phyloP scores from a whole-genome alignment of 1,140 invertebrate species.

The Bathynomus jamesi region DNA sequence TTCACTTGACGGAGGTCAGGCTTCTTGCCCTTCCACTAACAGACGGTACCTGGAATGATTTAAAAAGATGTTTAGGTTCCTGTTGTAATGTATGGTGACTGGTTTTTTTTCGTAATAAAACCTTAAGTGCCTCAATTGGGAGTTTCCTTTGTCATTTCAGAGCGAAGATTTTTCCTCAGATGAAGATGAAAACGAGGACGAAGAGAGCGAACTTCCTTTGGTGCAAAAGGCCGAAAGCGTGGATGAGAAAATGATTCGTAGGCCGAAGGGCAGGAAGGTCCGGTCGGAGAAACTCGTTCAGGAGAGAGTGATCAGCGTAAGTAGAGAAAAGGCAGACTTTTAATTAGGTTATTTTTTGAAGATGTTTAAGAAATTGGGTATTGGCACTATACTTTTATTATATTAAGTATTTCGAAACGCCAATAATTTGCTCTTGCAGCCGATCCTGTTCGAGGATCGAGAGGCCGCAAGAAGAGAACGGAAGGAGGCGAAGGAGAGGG shows the following conservation, averaged over 20 bases:
- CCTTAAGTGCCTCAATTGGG: no score
- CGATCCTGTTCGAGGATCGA: constrained; percentile 24
- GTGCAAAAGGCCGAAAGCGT: constrained; percentile 42
- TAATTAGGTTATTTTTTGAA: neutral
- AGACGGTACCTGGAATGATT: no score
- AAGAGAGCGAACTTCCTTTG: constrained; percentile 46
- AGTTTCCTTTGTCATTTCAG: constrained; percentile 18
- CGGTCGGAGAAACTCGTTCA: constrained; percentile 35
- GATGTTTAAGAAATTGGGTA: neutral
- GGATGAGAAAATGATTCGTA: constrained; percentile 43
- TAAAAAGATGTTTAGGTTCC: no score
- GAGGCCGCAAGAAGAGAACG: constrained; percentile 28
- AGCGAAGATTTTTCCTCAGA: constrained; percentile 35
- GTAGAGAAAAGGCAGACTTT: no score
- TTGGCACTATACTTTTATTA: no score
- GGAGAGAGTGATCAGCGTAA: constrained; percentile 36
- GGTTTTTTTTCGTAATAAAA: no score
- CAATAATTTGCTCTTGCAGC: constrained; percentile 8
- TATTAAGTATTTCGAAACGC: no score
- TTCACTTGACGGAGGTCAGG: no score
- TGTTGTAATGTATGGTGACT: no score
- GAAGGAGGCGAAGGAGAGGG: constrained; percentile 32
- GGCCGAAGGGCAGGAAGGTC: constrained; percentile 49
- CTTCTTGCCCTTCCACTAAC: no score
- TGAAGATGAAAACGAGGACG: constrained; percentile 35